phyloP scores from a whole-genome alignment of 2,797 vertebrate genomes.

The Denticeps clupeoides region DNA sequence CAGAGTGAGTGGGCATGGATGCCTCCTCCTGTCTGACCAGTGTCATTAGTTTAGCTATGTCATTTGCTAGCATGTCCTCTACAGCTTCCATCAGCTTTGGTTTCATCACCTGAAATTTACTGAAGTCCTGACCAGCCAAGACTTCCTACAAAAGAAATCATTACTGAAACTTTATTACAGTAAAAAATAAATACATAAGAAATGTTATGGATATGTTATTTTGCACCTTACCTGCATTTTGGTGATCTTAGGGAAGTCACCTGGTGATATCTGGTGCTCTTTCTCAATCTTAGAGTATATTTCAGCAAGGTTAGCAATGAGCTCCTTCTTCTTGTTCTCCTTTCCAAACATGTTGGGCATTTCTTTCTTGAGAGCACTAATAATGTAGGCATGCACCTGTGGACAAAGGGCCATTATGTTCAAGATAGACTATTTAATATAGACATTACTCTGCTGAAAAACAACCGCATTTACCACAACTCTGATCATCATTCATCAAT shows the following conservation, averaged over 20 bases:
- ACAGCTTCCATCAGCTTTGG: conserved; percentile 61
- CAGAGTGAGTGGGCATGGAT: conserved; percentile 50
- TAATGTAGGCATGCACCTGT: conserved; percentile 87
- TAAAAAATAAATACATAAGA: too few relatives aligned
- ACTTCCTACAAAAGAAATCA: conserved; percentile 43
- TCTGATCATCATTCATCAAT: too few relatives aligned
- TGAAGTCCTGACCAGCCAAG: conserved; percentile 60
- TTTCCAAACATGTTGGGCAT: conserved; percentile 90
- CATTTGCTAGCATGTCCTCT: conserved; percentile 66
- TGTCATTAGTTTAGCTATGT: conserved; percentile 67
- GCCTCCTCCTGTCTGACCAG: conserved; percentile 70
- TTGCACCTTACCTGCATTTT: conserved; percentile 76
- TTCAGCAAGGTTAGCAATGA: conserved; percentile 74
- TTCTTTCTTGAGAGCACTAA: conserved; percentile 81
- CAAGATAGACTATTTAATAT: too few relatives aligned
- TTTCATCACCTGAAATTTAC: conserved; percentile 62
- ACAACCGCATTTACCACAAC: too few relatives aligned
- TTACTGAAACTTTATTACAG: neutral
- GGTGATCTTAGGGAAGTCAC: conserved; percentile 76
- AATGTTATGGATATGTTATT: neutral
- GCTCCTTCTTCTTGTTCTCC: conserved; percentile 84
- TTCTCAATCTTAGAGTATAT: conserved; percentile 78
- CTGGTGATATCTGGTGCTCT: conserved; percentile 82
- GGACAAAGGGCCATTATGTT: neutral
- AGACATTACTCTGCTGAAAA: too few relatives aligned